Conservation (phyloP, 1,140 invertebrate species). For the Branchinecta lynchi region DNA sequence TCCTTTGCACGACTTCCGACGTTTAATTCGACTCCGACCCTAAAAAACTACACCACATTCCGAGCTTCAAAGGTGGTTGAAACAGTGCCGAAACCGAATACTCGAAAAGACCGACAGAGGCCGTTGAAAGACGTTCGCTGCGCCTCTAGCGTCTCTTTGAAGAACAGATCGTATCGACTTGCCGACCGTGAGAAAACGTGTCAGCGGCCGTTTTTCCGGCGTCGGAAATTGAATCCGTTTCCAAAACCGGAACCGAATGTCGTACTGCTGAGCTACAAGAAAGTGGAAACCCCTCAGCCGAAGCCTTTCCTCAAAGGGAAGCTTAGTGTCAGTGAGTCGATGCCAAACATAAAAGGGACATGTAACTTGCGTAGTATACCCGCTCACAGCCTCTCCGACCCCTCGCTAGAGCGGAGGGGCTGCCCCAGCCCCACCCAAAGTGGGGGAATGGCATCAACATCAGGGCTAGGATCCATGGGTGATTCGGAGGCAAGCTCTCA, state of each 20-base stretch:
- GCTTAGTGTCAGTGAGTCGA: constrained; percentile 30
- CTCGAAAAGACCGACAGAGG: neutral
- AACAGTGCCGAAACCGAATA: neutral
- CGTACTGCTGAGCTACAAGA: constrained; percentile 31
- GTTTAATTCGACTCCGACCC: neutral
- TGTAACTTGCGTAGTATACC: neutral
- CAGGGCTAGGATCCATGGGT: constrained; percentile 15
- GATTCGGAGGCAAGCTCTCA: neutral
- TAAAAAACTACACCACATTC: neutral
- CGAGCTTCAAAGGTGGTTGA: neutral
- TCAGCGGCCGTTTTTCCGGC: neutral
- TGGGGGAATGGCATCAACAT: constrained; percentile 12
- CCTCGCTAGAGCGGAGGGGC: neutral
- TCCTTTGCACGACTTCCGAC: neutral
- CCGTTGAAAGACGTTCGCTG: neutral
- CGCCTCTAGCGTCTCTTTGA: neutral
- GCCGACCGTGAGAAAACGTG: neutral
- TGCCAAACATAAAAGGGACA: constrained; percentile 31
- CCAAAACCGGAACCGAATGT: constrained; percentile 25
- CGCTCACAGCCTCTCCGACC: constrained; percentile 18
- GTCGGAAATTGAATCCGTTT: neutral
- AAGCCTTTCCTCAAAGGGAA: constrained; percentile 30
- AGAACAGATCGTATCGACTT: neutral
- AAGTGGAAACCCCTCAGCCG: constrained; percentile 42
- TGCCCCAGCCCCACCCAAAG: neutral